A percentile compares a stretch with the other conserved stretches of the same genome.
These are phyloP conservation scores for Acronicta aceris DNA, from an alignment of 2,888 invertebrate species.

Conservation along the genomic window DNA sequence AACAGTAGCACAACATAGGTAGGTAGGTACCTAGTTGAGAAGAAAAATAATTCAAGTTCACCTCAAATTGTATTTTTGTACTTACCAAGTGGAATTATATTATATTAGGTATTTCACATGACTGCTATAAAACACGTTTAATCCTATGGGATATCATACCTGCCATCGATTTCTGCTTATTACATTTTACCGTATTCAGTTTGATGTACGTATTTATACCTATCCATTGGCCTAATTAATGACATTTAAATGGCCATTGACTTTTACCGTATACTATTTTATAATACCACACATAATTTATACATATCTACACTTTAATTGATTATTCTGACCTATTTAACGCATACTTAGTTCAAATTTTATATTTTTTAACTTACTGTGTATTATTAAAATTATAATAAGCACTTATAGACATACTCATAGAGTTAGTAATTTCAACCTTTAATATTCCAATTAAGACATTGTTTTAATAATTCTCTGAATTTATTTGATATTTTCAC, in stretches of 20 bases:
- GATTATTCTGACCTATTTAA: neutral
- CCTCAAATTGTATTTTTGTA: too few species aligned
- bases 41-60: too few species aligned
- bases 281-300: neutral
- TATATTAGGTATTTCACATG: neutral
- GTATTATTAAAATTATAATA: too few species aligned
- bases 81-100: too few species aligned
- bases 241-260: too few species aligned
- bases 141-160: constrained; percentile 23
- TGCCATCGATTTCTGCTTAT: constrained; percentile 12
- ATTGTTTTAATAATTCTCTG: constrained; percentile 1
- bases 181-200: constrained; percentile 3
- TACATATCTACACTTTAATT: neutral
- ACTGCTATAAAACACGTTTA: neutral
- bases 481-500: neutral
- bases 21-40: too few species aligned
- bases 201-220: neutral
- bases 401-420: too few species aligned
- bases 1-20: too few species aligned
- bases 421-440: neutral
- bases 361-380: neutral
- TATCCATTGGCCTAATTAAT: constrained; percentile 6
- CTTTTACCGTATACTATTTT: neutral
- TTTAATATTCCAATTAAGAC: constrained; percentile 2
- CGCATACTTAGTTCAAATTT: neutral